Percentiles rank a stretch among this genome's conserved stretches.
Evolutionary conservation across 2,113 vertebrate genomes (phyloP).

Genomic region (Phyllopteryx taeniolatus): DNA sequence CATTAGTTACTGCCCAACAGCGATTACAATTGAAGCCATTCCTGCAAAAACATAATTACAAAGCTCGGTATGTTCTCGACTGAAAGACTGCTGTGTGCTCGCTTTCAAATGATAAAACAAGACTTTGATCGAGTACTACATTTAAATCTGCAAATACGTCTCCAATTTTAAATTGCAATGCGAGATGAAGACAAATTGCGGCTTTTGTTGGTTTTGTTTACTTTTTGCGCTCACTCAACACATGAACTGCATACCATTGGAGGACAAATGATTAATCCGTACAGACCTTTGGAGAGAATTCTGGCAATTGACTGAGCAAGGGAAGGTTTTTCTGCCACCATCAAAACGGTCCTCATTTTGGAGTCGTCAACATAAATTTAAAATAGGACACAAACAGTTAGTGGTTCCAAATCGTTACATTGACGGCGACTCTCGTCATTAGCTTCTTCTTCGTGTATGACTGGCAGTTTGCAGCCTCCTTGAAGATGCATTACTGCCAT

Average conservation of each 20-base stretch:
- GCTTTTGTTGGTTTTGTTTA: background rate
- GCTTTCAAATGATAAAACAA: background rate
- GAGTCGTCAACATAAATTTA: background rate
- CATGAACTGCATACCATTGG: background rate
- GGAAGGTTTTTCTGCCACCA: conserved; percentile 97
- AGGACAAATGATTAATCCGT: background rate
- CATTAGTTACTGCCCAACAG: no score
- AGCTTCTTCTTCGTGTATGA: background rate
- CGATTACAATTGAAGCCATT: background rate
- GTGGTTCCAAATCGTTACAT: background rate
- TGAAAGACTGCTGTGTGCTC: no score
- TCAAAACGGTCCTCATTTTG: conserved; percentile 88
- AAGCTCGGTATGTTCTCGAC: background rate
- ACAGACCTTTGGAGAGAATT: conserved; percentile 90
- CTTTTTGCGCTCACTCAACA: background rate
- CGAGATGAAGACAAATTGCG: background rate
- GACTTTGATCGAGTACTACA: background rate
- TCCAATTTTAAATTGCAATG: background rate
- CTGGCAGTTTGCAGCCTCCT: background rate
- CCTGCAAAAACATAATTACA: background rate
- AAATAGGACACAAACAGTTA: background rate
- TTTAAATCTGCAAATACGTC: background rate
- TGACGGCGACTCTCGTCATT: background rate
- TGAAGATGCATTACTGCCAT: background rate
- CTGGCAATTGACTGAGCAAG: conserved; percentile 94